These are phyloP conservation scores for Nyctereutes procyonoides DNA, from an alignment of 2,113 vertebrate species.

Conservation along the genomic window DNA sequence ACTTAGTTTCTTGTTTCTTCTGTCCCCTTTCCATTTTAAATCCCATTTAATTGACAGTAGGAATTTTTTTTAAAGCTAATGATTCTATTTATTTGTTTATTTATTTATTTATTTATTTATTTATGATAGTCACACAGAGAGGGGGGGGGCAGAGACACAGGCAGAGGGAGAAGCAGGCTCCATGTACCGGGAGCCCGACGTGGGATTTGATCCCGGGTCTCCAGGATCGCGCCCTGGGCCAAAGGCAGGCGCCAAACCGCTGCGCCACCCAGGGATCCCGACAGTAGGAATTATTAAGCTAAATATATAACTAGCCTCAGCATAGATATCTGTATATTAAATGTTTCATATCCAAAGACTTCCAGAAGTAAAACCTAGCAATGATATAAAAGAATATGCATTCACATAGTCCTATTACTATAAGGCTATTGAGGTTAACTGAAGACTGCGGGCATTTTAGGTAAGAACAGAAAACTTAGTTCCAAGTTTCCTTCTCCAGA, in stretches of 20 bases:
- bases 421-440: background rate
- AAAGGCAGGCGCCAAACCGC: too few species aligned
- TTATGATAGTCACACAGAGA: too few species aligned
- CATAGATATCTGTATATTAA: background rate
- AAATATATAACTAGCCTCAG: background rate
- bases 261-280: too few species aligned
- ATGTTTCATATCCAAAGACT: background rate
- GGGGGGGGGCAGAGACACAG: too few species aligned
- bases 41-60: background rate
- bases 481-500: background rate
- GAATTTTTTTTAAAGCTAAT: too few species aligned
- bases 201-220: too few species aligned
- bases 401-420: background rate
- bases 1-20: conserved; percentile 14
- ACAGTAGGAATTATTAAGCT: conserved; percentile 15
- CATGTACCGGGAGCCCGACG: too few species aligned
- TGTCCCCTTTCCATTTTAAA: background rate
- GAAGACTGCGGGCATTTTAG: background rate
- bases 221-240: too few species aligned
- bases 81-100: too few species aligned
- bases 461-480: background rate
- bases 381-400: background rate
- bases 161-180: too few species aligned
- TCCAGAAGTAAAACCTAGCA: background rate
- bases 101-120: too few species aligned